These are phyloP conservation scores for Eupithecia insigniata DNA, from an alignment of 2,888 invertebrate species.

Conservation along the genomic window DNA sequence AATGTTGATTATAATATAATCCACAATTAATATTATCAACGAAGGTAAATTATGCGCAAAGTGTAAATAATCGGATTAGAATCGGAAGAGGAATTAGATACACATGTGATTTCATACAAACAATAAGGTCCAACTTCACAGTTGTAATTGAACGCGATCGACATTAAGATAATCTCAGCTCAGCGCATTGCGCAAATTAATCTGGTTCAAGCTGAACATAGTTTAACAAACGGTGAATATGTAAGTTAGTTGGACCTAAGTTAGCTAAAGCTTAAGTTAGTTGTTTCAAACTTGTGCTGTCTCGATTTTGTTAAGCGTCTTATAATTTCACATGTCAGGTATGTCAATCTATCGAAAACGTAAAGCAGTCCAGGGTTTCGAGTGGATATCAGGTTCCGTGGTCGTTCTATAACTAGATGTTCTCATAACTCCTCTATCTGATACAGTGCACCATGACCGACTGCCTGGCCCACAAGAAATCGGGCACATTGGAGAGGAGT, in stretches of 20 bases:
- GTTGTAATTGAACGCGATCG: too few relatives aligned
- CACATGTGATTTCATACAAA: not conserved
- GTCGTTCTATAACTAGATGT: not conserved
- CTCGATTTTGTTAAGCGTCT: too few relatives aligned
- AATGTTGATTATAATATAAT: not conserved
- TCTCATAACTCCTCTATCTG: not conserved
- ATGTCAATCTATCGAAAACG: not conserved
- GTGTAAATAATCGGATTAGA: not conserved
- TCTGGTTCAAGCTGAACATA: too few relatives aligned
- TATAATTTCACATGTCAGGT: too few relatives aligned
- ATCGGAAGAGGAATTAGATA: not conserved
- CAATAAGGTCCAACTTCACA: too few relatives aligned
- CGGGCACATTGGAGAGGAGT: too few relatives aligned
- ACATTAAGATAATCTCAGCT: too few relatives aligned
- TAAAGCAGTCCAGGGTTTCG: not conserved
- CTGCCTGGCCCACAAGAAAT: not conserved
- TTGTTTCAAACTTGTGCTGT: too few relatives aligned
- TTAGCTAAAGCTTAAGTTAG: not conserved
- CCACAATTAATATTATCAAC: not conserved
- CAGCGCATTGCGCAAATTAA: too few relatives aligned
- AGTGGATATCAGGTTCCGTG: not conserved
- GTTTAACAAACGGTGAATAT: too few relatives aligned
- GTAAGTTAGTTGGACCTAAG: too few relatives aligned
- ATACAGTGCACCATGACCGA: not conserved
- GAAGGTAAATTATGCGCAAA: conserved; percentile 3